phyloP scores from a whole-genome alignment of 1,140 invertebrate species.

The Antheraea pernyi region DNA sequence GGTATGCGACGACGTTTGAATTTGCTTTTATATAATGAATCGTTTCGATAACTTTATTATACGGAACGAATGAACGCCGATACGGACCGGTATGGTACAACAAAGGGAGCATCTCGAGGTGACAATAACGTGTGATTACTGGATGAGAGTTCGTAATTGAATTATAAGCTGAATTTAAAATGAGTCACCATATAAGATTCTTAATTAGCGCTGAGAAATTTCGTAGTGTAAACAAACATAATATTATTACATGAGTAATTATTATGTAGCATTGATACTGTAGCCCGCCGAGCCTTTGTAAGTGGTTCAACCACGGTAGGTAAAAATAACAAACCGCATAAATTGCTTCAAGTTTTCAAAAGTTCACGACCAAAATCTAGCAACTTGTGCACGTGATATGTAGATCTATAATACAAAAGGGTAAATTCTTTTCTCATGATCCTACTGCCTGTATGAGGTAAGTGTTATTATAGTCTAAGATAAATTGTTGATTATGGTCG shows the following conservation, averaged over 20 bases:
- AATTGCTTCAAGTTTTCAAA: too few species aligned
- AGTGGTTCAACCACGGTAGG: too few species aligned
- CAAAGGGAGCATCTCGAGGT: conserved; percentile 56
- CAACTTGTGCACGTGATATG: too few species aligned
- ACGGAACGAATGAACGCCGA: conserved; percentile 42
- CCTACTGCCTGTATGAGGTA: too few species aligned
- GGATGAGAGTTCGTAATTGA: conserved; percentile 69
- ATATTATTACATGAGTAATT: not conserved
- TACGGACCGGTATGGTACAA: conserved; percentile 48
- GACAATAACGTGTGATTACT: conserved; percentile 73
- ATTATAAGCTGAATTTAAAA: conserved; percentile 59
- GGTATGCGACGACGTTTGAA: conserved; percentile 60
- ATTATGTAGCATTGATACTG: not conserved
- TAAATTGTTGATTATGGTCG: too few species aligned
- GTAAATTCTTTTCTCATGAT: too few species aligned
- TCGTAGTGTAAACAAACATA: not conserved
- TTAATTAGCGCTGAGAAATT: conserved; percentile 53
- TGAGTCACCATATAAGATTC: conserved; percentile 60
- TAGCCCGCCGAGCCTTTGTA: too few species aligned
- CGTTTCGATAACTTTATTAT: conserved; percentile 71
- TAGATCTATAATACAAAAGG: too few species aligned
- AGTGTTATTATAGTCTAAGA: too few species aligned
- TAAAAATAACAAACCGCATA: too few species aligned
- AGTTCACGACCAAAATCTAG: too few species aligned
- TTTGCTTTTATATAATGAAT: conserved; percentile 64